Percentiles rank a stretch among this genome's conserved stretches.
Evolutionary conservation across 2,113 vertebrate species (phyloP).

Genomic region (Tiliqua scincoides): DNA sequence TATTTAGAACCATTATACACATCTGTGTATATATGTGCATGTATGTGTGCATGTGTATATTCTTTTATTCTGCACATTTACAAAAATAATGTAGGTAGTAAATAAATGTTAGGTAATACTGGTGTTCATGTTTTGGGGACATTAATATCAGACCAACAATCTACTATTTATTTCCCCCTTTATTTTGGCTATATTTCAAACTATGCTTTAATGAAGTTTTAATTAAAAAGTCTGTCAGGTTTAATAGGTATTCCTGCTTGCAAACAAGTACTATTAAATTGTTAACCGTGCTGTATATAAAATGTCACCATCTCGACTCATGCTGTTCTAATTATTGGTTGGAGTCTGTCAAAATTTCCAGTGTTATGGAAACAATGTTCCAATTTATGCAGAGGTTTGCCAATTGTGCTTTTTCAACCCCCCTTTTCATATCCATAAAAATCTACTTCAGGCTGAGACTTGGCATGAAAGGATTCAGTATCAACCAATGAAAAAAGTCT

Average conservation of each 20-base stretch:
- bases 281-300: slow-evolving; percentile 48
- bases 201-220: neutral
- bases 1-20: too few relatives aligned
- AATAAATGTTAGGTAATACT: neutral
- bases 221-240: neutral
- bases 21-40: too few relatives aligned
- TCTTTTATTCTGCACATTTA: too few relatives aligned
- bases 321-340: slow-evolving; percentile 55
- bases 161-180: neutral
- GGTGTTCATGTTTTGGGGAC: neutral
- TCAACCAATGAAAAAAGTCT: slow-evolving; percentile 54
- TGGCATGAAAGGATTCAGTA: slow-evolving; percentile 28
- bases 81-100: neutral
- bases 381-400: slow-evolving; percentile 49
- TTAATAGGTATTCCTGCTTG: neutral
- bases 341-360: slow-evolving; percentile 53
- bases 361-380: slow-evolving; percentile 38
- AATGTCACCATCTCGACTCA: slow-evolving; percentile 46
- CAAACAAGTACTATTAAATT: slow-evolving; percentile 24
- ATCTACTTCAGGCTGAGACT: slow-evolving; percentile 30
- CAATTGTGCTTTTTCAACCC: slow-evolving; percentile 47
- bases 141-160: neutral
- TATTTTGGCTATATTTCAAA: slow-evolving; percentile 5
- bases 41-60: too few relatives aligned
- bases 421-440: slow-evolving; percentile 53